phyloP scores from a whole-genome alignment of 1,140 invertebrate genomes.

The Eriosoma lanigerum region DNA sequence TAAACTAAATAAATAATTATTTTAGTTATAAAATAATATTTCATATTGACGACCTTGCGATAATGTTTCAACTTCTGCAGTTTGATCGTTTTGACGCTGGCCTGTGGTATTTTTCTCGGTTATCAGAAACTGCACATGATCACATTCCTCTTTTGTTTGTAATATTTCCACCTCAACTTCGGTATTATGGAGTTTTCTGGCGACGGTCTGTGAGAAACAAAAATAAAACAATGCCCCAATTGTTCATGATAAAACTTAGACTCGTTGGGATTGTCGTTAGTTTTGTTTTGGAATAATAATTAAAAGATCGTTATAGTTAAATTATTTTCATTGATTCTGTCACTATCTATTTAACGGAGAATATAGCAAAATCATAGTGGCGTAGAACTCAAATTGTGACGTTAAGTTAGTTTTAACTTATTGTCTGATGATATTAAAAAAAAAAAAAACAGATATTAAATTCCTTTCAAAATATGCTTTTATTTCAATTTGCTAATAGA shows the following conservation, averaged over 20 bases:
- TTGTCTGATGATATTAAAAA: no score
- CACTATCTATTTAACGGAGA: no score
- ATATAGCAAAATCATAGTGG: no score
- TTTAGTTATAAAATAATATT: not conserved
- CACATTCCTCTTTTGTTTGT: constrained; percentile 81
- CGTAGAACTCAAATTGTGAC: no score
- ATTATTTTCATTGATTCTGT: no score
- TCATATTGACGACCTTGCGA: constrained; percentile 65
- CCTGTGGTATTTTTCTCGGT: constrained; percentile 73
- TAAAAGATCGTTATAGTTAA: no score
- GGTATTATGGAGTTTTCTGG: constrained; percentile 85
- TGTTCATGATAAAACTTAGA: no score
- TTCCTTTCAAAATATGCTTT: no score
- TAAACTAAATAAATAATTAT: no score
- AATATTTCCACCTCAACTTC: constrained; percentile 88
- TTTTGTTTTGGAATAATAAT: not conserved
- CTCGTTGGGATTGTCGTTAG: not conserved
- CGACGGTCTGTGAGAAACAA: constrained; percentile 73
- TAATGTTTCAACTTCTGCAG: constrained; percentile 71
- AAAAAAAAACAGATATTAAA: no score
- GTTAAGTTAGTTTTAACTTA: no score
- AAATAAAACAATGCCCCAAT: not conserved
- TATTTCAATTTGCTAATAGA: no score
- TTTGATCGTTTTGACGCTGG: constrained; percentile 66
- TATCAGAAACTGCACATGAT: constrained; percentile 94